Evolutionary conservation across 2,888 invertebrate species (phyloP).

Genomic region (Cyclophora albipunctata): DNA sequence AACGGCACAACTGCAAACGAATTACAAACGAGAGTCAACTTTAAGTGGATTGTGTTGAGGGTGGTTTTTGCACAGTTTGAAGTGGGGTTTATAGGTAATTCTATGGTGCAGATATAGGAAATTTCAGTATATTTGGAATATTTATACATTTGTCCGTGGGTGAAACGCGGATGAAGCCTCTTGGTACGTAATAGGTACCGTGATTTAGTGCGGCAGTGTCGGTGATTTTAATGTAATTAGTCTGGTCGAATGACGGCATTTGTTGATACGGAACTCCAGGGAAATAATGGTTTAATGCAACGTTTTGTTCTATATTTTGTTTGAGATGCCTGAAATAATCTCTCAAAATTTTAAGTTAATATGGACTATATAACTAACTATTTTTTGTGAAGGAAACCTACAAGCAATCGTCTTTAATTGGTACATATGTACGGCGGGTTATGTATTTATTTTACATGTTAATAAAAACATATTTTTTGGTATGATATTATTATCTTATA

Average conservation of each 20-base stretch:
- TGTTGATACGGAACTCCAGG: no score
- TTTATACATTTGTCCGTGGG: constrained; percentile 67
- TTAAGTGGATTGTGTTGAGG: constrained; percentile 5
- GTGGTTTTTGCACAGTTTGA: constrained; percentile 13
- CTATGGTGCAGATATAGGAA: constrained; percentile 27
- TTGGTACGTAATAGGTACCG: constrained; percentile 63
- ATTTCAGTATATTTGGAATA: constrained; percentile 71
- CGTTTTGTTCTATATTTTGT: no score
- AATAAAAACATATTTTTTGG: no score
- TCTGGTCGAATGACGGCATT: constrained; percentile 52
- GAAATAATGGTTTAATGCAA: no score
- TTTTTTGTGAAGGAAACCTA: no score
- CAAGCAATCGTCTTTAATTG: no score
- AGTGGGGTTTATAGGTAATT: constrained; percentile 4
- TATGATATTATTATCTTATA: no score
- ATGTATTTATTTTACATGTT: no score
- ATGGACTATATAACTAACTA: no score
- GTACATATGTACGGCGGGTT: no score
- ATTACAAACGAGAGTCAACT: constrained; percentile 15
- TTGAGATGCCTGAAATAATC: no score
- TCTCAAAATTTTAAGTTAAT: no score
- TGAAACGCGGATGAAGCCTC: constrained; percentile 60
- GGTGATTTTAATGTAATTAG: constrained; percentile 68
- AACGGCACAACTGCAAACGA: constrained; percentile 18
- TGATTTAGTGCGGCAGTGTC: constrained; percentile 62